Conservation (phyloP, 2,113 vertebrate genomes). For the Macaca nemestrina region DNA sequence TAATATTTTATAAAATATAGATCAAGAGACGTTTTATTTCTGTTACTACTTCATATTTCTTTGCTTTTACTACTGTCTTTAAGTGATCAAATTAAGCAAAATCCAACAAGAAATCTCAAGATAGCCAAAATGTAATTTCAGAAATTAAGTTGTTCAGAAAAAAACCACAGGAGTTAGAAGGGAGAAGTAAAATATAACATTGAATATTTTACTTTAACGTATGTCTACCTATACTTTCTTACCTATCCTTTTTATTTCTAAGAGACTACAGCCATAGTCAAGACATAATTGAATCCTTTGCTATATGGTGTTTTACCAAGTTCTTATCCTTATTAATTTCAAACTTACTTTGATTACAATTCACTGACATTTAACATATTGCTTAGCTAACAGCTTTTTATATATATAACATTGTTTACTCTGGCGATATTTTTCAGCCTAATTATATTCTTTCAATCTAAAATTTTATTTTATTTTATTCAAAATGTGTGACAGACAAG, state of each 20-base stretch:
- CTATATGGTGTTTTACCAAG: neutral
- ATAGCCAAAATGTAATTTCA: neutral
- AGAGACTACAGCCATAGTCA: neutral
- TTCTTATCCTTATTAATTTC: neutral
- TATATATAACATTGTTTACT: neutral
- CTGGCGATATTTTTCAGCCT: neutral
- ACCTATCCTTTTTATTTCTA: neutral
- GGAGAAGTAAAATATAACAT: neutral
- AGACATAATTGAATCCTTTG: neutral
- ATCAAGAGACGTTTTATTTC: constrained; percentile 26
- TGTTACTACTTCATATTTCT: neutral
- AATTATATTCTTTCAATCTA: neutral
- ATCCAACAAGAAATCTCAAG: neutral
- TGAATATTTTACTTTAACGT: neutral
- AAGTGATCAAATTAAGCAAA: constrained; percentile 16
- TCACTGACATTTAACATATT: constrained; percentile 33
- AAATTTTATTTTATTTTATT: constrained; percentile 29
- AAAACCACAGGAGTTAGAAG: neutral
- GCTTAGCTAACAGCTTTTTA: neutral
- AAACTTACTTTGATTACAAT: constrained; percentile 23
- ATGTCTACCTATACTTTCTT: neutral
- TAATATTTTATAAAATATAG: neutral
- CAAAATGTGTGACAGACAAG: neutral
- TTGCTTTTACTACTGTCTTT: constrained; percentile 9
- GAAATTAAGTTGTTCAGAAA: neutral